These are phyloP conservation scores for Lepus europaeus DNA, from an alignment of 2,113 vertebrate species.

Conservation along the genomic window DNA sequence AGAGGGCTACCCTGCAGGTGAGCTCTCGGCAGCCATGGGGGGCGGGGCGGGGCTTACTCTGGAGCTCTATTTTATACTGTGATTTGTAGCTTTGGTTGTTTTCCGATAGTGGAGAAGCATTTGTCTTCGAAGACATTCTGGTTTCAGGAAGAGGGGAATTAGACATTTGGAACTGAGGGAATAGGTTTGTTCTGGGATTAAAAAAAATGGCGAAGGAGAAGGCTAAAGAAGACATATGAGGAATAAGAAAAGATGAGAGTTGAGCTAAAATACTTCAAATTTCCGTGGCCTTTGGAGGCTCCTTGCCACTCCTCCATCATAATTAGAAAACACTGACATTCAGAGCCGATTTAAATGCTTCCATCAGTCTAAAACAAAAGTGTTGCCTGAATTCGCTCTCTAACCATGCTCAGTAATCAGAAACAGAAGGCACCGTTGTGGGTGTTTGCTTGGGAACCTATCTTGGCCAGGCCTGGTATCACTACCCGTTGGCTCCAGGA, in stretches of 20 bases:
- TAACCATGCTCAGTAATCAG: conserved; percentile 76
- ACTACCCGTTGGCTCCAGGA: conserved; percentile 15
- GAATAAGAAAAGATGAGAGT: conserved; percentile 21
- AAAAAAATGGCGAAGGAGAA: conserved; percentile 2
- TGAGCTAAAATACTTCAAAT: conserved; percentile 63
- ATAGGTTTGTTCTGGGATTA: conserved; percentile 14
- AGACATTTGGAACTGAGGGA: background rate
- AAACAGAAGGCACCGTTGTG: conserved; percentile 76
- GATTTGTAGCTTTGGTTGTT: background rate
- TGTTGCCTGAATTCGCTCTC: conserved; percentile 67
- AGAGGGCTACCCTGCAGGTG: background rate
- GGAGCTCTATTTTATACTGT: background rate
- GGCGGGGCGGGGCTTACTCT: background rate
- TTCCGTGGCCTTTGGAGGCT: conserved; percentile 48
- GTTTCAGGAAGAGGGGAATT: background rate
- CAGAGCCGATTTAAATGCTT: conserved; percentile 71
- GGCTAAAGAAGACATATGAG: conserved; percentile 35
- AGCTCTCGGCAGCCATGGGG: background rate
- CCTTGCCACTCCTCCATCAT: conserved; percentile 67
- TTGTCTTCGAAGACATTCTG: conserved; percentile 14
- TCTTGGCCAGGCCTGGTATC: conserved; percentile 36
- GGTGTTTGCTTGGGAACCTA: conserved; percentile 36
- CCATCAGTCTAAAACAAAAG: conserved; percentile 70
- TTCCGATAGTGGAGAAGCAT: conserved; percentile 30
- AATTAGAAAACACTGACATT: conserved; percentile 76